A percentile compares a stretch with the other conserved stretches of the same genome.
These are phyloP conservation scores for Cyanistes caeruleus DNA, from an alignment of 2,113 vertebrate species.

Conservation along the genomic window DNA sequence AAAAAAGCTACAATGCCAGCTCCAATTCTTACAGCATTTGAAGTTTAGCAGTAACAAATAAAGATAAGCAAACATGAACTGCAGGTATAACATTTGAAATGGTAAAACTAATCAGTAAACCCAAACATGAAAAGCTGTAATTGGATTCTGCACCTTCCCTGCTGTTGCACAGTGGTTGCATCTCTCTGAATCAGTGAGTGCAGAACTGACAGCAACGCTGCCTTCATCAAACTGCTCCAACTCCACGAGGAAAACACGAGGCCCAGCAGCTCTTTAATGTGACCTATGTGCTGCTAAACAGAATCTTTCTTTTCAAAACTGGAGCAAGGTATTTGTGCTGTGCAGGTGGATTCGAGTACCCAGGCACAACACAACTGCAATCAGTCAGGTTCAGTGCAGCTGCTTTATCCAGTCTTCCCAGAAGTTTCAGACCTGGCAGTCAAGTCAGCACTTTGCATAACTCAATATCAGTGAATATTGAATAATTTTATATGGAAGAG, in stretches of 20 bases:
- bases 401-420: not conserved
- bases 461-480: not conserved
- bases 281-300: fast-evolving
- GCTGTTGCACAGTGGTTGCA: not conserved
- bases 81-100: not conserved
- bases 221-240: not conserved
- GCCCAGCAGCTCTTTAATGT: not conserved
- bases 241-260: not conserved
- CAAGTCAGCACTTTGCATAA: not conserved
- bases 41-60: not conserved
- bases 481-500: not conserved
- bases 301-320: not conserved
- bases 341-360: not conserved
- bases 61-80: not conserved
- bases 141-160: not conserved
- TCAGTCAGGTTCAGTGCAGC: not conserved
- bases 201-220: not conserved
- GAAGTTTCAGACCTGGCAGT: not conserved
- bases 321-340: not conserved
- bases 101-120: not conserved
- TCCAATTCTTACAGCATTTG: not conserved
- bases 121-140: not conserved
- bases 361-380: not conserved
- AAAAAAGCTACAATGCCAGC: not conserved
- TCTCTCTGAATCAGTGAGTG: not conserved